Percentiles rank a stretch among this genome's conserved stretches.
Evolutionary conservation across 2,797 vertebrate genomes (phyloP).

Genomic region (Enteromius thamalakanensis): DNA sequence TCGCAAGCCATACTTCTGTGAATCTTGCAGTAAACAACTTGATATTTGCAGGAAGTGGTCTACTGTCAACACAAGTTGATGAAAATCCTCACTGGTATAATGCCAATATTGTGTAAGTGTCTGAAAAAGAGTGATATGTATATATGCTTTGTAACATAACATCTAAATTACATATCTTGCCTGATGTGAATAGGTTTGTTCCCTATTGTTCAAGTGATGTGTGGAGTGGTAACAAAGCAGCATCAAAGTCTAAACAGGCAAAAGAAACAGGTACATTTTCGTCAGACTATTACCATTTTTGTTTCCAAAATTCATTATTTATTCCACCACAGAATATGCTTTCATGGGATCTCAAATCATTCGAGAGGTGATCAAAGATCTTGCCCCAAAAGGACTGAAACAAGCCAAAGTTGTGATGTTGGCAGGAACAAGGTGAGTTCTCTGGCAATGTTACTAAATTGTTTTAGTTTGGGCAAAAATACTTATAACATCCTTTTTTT

Average conservation of each 20-base stretch:
- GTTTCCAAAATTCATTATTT: not conserved
- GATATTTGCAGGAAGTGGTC: constrained; percentile 78
- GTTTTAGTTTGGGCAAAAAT: not conserved
- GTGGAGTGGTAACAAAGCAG: constrained; percentile 82
- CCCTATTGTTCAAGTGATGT: constrained; percentile 88
- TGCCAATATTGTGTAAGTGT: constrained; percentile 83
- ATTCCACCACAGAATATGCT: constrained; percentile 71
- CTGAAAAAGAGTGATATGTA: not conserved
- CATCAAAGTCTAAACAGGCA: constrained; percentile 71
- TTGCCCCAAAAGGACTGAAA: constrained; percentile 82
- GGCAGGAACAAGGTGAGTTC: constrained; percentile 81
- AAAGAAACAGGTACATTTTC: constrained; percentile 73
- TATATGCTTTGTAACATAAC: not conserved
- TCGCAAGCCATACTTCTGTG: not conserved
- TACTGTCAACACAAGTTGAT: constrained; percentile 78
- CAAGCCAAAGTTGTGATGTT: constrained; percentile 84
- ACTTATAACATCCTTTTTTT: not conserved
- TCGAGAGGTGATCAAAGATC: constrained; percentile 85
- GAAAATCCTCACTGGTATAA: constrained; percentile 87
- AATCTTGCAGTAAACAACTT: not conserved
- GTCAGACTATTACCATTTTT: not conserved
- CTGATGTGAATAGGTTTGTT: constrained; percentile 74
- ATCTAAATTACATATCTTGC: not conserved
- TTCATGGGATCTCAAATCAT: constrained; percentile 88
- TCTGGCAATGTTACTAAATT: not conserved